phyloP scores from a whole-genome alignment of 2,113 vertebrate species.

The Eulemur rufifrons region DNA sequence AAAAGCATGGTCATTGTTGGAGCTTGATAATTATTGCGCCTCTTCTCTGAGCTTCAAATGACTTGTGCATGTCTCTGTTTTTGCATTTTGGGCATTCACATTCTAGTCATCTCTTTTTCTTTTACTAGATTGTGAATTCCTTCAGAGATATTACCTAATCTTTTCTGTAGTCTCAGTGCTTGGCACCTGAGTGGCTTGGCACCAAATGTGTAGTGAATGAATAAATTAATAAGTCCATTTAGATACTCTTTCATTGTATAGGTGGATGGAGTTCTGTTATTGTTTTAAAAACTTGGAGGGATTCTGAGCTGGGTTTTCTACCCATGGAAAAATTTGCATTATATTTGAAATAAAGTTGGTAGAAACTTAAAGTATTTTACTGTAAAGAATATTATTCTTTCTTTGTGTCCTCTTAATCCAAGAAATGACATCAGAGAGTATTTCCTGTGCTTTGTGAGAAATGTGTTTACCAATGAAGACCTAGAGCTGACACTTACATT shows the following conservation, averaged over 20 bases:
- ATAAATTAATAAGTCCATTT: neutral
- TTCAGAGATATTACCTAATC: constrained; percentile 13
- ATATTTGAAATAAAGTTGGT: constrained; percentile 35
- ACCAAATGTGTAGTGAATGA: neutral
- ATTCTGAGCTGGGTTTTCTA: constrained; percentile 24
- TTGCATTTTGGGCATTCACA: neutral
- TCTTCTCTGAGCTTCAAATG: neutral
- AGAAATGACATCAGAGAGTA: constrained; percentile 35
- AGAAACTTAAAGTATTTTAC: neutral
- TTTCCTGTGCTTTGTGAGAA: constrained; percentile 60
- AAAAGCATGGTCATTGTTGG: neutral
- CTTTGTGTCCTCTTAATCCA: neutral
- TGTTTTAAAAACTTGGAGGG: constrained; percentile 3
- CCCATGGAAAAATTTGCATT: neutral
- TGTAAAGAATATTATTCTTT: constrained; percentile 7
- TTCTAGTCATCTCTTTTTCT: constrained; percentile 32
- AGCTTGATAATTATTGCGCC: neutral
- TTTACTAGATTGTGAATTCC: neutral
- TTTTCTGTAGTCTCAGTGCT: neutral
- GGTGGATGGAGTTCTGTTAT: neutral
- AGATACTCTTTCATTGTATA: neutral
- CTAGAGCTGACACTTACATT: neutral
- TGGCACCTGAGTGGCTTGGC: neutral
- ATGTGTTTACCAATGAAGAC: constrained; percentile 27
- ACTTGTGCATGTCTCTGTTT: neutral